Evolutionary conservation across 64 coral and sea anemone species (phyloP).

Genomic region (Pocillopora verrucosa): DNA sequence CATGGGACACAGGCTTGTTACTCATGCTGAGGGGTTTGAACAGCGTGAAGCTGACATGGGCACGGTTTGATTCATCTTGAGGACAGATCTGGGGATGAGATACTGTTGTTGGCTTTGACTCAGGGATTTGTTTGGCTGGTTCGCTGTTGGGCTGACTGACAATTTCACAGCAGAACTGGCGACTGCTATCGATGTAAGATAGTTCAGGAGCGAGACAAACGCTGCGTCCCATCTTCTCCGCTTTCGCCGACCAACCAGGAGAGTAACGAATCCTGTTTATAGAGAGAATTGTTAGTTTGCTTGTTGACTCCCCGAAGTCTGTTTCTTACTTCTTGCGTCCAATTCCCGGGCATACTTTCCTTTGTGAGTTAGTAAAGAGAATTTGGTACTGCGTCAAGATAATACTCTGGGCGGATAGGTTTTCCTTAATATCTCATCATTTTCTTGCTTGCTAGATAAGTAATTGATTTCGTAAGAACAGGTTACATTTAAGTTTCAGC

Average conservation of each 20-base stretch:
- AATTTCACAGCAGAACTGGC: not conserved
- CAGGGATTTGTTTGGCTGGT: not conserved
- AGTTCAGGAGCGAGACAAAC: not conserved
- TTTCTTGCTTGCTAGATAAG: too few species aligned
- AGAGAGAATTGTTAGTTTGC: too few species aligned
- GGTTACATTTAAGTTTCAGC: not conserved
- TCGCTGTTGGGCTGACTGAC: not conserved
- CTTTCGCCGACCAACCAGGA: not conserved
- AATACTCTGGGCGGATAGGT: too few species aligned
- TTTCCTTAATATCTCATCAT: too few species aligned
- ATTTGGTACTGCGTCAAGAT: too few species aligned
- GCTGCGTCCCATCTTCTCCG: not conserved
- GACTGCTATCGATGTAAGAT: not conserved
- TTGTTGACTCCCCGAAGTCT: too few species aligned
- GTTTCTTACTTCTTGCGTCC: too few species aligned
- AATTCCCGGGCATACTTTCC: too few species aligned
- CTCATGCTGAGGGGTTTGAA: not conserved
- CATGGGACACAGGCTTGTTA: not conserved
- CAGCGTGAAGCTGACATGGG: not conserved
- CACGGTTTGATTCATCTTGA: not conserved
- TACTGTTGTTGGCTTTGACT: not conserved
- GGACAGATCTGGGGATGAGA: not conserved
- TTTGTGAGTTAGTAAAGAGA: not conserved
- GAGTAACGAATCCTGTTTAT: not conserved
- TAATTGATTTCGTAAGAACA: too few species aligned